A percentile compares a stretch with the other conserved stretches of the same genome.
phyloP scores from a whole-genome alignment of 64 coral and sea anemone species.

The Stichodactyla mertensii region DNA sequence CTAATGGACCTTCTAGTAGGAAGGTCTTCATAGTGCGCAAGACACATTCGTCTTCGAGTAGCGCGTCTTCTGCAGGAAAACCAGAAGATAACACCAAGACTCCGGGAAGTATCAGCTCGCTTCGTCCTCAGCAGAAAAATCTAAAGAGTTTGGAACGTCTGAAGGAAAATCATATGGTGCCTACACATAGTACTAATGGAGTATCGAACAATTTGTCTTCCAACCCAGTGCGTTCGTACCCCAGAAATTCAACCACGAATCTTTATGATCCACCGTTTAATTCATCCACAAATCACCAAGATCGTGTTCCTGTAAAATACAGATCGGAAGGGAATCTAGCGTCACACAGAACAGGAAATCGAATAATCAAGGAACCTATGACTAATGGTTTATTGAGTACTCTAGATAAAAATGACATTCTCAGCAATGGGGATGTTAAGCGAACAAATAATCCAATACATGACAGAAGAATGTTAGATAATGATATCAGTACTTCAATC shows the following conservation, averaged over 20 bases:
- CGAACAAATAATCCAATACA: not conserved
- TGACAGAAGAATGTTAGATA: not conserved
- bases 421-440: not conserved
- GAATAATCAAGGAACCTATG: not conserved
- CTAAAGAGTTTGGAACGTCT: not conserved
- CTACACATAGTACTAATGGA: not conserved
- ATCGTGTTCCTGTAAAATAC: not conserved
- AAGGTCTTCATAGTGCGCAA: constrained; percentile 7
- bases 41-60: constrained; percentile 7
- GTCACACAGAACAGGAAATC: not conserved
- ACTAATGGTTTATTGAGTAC: constrained; percentile 12
- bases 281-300: not conserved
- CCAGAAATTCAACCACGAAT: not conserved
- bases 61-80: not conserved
- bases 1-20: not conserved
- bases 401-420: not conserved
- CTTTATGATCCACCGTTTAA: not conserved
- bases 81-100: constrained; percentile 16
- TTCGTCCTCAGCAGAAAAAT: not conserved
- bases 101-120: constrained; percentile 23
- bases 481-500: not conserved
- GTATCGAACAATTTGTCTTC: not conserved
- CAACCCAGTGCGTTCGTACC: not conserved
- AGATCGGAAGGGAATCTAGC: constrained; percentile 1
- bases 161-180: not conserved